Percentiles rank a stretch among this genome's conserved stretches.
These are phyloP conservation scores for Eumeta japonica DNA, from an alignment of 1,140 invertebrate genomes.

Conservation along the genomic window DNA sequence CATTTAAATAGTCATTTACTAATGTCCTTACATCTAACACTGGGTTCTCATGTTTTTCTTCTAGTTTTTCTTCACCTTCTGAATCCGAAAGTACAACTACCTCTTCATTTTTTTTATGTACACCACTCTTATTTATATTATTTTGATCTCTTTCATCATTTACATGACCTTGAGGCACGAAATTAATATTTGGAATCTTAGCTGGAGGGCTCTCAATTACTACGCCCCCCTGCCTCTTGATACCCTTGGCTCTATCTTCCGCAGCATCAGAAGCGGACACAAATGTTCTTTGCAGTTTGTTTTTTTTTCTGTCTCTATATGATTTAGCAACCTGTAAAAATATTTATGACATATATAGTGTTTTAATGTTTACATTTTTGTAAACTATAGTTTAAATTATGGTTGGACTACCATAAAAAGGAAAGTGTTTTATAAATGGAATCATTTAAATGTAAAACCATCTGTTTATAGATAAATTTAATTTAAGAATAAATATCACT, in stretches of 20 bases:
- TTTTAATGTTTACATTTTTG: neutral
- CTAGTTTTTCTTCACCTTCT: no score
- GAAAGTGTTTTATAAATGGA: neutral
- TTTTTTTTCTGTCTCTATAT: conserved; percentile 59
- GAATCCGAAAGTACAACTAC: no score
- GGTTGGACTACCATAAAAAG: neutral
- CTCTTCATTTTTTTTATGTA: no score
- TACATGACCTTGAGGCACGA: conserved; percentile 25
- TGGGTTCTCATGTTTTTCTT: no score
- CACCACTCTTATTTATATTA: no score
- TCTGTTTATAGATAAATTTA: neutral
- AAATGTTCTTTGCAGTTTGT: conserved; percentile 64
- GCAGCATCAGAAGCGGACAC: conserved; percentile 65
- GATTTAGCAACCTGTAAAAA: conserved; percentile 50
- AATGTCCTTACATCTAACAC: no score
- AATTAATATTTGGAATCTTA: conserved; percentile 30
- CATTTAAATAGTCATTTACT: conserved; percentile 23
- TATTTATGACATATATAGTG: neutral
- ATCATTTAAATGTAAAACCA: neutral
- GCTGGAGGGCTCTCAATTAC: conserved; percentile 15
- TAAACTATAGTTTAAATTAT: neutral
- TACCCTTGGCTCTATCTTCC: conserved; percentile 54
- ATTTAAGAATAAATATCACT: neutral
- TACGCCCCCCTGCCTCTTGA: conserved; percentile 55
- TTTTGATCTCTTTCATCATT: neutral